phyloP scores from a whole-genome alignment of 1,140 invertebrate genomes.

The Stegodyphus dumicola region DNA sequence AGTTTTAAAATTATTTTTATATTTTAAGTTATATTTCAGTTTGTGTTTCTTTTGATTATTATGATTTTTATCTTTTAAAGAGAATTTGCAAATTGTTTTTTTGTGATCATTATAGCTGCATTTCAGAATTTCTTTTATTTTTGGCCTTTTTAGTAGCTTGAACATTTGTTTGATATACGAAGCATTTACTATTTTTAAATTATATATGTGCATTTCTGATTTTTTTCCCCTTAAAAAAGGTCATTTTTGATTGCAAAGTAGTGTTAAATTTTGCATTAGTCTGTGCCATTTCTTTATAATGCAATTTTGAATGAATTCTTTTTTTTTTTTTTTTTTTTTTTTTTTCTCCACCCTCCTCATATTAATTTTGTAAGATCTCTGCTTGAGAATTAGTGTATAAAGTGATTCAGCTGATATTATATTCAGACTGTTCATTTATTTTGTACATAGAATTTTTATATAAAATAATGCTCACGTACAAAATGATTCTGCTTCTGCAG shows the following conservation, averaged over 20 bases:
- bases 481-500: conserved; percentile 23
- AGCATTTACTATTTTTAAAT: background rate
- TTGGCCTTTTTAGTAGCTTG: background rate
- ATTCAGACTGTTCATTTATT: conserved; percentile 46
- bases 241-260: background rate
- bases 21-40: too few relatives aligned
- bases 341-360: background rate
- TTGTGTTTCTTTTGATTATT: too few relatives aligned
- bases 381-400: conserved; percentile 12
- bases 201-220: background rate
- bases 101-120: background rate
- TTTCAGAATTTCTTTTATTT: background rate
- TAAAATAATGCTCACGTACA: background rate
- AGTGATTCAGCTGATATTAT: conserved; percentile 1
- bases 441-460: conserved; percentile 59
- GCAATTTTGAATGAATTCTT: background rate
- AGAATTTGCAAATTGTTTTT: background rate
- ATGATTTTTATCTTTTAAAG: too few relatives aligned
- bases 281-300: conserved; percentile 48
- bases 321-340: background rate
- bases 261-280: conserved; percentile 25
- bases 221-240: background rate
- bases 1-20: too few relatives aligned
- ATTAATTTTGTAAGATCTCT: background rate
- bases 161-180: background rate